Percentiles rank a stretch among this genome's conserved stretches.
These are phyloP conservation scores for Orussus abietinus DNA, from an alignment of 1,140 invertebrate genomes.

Conservation along the genomic window DNA sequence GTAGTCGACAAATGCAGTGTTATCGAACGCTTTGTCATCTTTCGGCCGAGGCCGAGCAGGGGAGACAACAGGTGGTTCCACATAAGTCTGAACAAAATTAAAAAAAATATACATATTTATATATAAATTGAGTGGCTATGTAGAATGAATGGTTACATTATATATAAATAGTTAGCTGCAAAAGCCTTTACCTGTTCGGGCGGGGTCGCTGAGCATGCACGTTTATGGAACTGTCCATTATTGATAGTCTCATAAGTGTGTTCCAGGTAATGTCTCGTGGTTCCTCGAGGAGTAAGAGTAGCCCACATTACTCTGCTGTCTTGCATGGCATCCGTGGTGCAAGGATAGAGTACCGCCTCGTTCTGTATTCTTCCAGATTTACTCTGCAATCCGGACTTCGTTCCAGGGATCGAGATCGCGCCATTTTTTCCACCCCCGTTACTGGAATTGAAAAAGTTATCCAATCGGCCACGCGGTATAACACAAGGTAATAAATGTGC, in stretches of 20 bases:
- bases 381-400: conserved; percentile 33
- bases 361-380: conserved; percentile 42
- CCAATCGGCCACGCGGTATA: too few species aligned
- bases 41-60: conserved; percentile 34
- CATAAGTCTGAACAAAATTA: conserved; percentile 37
- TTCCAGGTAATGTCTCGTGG: conserved; percentile 58
- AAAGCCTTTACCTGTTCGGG: conserved; percentile 51
- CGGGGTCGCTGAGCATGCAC: conserved; percentile 34
- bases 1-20: conserved; percentile 71
- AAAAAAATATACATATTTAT: too few species aligned
- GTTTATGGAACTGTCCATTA: conserved; percentile 41
- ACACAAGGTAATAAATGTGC: too few species aligned
- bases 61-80: conserved; percentile 36
- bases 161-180: too few species aligned
- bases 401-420: conserved; percentile 38
- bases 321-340: conserved; percentile 46
- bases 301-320: conserved; percentile 77
- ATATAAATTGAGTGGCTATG: too few species aligned
- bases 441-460: too few species aligned
- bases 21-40: conserved; percentile 59
- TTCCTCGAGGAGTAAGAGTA: conserved; percentile 74
- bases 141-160: too few species aligned
- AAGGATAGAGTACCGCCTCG: conserved; percentile 56
- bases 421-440: conserved; percentile 37
- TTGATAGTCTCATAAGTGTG: conserved; percentile 75